phyloP scores from a whole-genome alignment of 2,797 vertebrate species.

The Agapornis canus region DNA sequence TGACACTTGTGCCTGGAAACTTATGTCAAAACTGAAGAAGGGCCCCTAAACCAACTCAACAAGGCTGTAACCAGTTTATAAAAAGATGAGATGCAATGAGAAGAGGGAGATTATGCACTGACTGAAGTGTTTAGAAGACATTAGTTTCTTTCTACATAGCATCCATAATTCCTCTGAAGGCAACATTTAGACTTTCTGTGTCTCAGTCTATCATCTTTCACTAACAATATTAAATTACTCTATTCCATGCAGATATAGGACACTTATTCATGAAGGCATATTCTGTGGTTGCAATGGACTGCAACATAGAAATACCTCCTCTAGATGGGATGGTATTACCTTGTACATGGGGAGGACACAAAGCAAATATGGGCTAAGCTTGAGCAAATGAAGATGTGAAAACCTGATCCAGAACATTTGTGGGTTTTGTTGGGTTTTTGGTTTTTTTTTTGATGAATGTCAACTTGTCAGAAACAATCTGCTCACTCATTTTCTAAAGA shows the following conservation, averaged over 20 bases:
- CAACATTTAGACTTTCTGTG: background rate
- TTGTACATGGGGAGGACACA: background rate
- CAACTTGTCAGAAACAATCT: background rate
- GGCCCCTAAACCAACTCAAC: background rate
- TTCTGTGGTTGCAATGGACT: background rate
- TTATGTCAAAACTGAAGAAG: background rate
- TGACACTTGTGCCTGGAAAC: background rate
- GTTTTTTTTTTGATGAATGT: background rate
- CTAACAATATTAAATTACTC: background rate
- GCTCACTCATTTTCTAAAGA: background rate
- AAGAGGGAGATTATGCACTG: background rate
- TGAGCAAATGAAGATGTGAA: background rate
- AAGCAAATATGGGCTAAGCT: background rate
- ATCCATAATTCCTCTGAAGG: background rate
- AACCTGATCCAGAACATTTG: background rate
- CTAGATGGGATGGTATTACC: background rate
- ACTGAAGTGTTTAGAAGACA: background rate
- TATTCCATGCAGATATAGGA: background rate
- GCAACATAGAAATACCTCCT: background rate
- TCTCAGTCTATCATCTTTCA: background rate
- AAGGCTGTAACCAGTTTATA: background rate
- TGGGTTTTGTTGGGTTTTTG: background rate
- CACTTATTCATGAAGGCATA: background rate
- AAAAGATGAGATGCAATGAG: background rate
- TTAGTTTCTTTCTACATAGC: background rate